Evolutionary conservation across 2,113 vertebrate genomes (phyloP).

Genomic region (human): DNA sequence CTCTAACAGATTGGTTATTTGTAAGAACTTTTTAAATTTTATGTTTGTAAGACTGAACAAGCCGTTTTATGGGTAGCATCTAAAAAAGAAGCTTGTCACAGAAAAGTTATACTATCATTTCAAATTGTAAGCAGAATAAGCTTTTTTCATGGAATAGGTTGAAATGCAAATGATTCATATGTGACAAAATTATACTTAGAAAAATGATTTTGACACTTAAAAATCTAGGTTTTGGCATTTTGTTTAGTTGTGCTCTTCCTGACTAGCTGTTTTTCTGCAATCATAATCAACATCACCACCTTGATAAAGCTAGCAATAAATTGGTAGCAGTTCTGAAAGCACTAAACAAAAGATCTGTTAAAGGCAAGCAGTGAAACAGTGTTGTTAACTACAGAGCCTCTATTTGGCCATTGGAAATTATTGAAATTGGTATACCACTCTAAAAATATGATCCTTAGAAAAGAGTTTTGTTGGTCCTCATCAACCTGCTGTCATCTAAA

Average conservation of each 20-base stretch:
- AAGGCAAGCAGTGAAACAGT: background rate
- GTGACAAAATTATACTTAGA: background rate
- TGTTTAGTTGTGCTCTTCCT: background rate
- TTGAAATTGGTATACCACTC: background rate
- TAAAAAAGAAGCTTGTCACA: background rate
- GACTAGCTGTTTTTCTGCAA: background rate
- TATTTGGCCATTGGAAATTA: background rate
- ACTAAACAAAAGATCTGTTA: background rate
- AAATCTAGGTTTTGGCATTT: background rate
- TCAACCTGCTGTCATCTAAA: background rate
- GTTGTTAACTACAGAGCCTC: background rate
- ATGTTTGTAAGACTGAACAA: background rate
- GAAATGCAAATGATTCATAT: background rate
- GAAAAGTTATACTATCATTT: constrained; percentile 6
- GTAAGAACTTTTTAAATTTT: constrained; percentile 7
- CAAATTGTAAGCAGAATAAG: constrained; percentile 3
- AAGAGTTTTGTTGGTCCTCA: background rate
- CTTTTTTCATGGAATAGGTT: background rate
- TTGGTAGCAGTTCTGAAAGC: background rate
- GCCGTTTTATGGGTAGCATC: background rate
- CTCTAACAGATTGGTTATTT: constrained; percentile 37
- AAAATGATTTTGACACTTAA: constrained; percentile 25
- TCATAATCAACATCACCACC: background rate
- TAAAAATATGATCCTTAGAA: background rate
- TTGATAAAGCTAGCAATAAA: background rate